Evolutionary conservation across 1,140 invertebrate species (phyloP), one percentile per base, ranked within the genome.

Genomic region (Tetramorium parvispinum): DNA sequence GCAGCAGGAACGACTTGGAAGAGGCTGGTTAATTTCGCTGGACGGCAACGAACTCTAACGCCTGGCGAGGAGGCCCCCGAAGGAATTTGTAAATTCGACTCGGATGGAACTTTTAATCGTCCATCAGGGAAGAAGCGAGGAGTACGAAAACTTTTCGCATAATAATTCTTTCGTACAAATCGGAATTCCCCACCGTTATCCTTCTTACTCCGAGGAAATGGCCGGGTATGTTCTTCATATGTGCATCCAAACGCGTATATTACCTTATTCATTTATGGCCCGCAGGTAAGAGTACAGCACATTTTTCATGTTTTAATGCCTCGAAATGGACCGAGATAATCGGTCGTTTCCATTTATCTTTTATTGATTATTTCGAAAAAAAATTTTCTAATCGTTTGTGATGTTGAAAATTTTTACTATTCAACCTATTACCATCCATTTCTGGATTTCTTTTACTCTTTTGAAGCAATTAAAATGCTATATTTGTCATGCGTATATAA

Each of bases 31-130:
- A 89, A 90, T 87, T 90, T 89, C 76, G 73, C 27, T 83, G 66
- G 77, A 79, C 75, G 68, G 76, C 70, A 61, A 78, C 71, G 57
- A 91, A 91, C 82, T 75, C 73, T 90, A 90, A 51, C 61, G 21
- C 65, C 43, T 57, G 73, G 37, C 49, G 40, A 51, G 65, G 75
- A 79, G 70, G 49, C 78, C 88, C 91, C 88, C 90, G 82, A 73
- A 93, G 91, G 91, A 94, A 94, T 94, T 94, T 93, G 92, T 94
- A 93, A 93, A 94, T 93, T 94, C 93, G 92, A 93, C 89, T 81
- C 63, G 65, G 91, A 61, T 85, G 86, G 89, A 94, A 94, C 90
- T 93, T 94, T 94, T 93, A 93, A 94, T 93, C 93, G 93, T 92
- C 92, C 92, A 93, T 93, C 93, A 89, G 91, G 88, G 91, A 92